Evolutionary conservation across 2,888 invertebrate genomes (phyloP).

Genomic region (Lasioglossum lativentre): DNA sequence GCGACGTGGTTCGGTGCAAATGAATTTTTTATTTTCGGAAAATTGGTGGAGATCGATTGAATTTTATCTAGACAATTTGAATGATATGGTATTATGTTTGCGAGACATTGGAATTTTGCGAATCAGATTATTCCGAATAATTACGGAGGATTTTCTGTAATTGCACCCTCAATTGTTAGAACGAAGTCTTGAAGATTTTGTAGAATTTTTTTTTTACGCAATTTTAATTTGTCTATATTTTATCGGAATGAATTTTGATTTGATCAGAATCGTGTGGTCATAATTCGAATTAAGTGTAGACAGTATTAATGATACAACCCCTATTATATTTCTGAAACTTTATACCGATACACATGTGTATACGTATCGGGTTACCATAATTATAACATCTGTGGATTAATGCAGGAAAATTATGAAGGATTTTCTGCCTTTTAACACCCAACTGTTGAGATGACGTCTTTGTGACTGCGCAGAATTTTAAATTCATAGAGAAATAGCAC

Average conservation of each 20-base stretch:
- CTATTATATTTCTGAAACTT: neutral
- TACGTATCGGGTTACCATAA: neutral
- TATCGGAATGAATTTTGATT: neutral
- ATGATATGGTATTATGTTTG: neutral
- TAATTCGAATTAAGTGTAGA: neutral
- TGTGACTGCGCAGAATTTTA: neutral
- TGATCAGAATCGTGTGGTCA: neutral
- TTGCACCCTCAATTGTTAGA: neutral
- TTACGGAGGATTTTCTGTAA: neutral
- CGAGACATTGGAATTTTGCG: no score
- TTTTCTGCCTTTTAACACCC: no score
- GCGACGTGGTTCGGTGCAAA: neutral
- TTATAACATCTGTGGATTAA: neutral
- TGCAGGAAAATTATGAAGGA: neutral
- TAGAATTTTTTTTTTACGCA: neutral
- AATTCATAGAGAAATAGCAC: no score
- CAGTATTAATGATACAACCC: neutral
- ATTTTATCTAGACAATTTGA: neutral
- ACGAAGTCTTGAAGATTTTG: neutral
- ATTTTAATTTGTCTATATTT: neutral
- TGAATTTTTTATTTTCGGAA: neutral
- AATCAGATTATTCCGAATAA: no score
- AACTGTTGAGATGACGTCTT: neutral
- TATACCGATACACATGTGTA: neutral
- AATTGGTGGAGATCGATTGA: neutral